Base-by-base conservation (phyloP, 2,113 vertebrate species). In the Hucho hucho region DNA sequence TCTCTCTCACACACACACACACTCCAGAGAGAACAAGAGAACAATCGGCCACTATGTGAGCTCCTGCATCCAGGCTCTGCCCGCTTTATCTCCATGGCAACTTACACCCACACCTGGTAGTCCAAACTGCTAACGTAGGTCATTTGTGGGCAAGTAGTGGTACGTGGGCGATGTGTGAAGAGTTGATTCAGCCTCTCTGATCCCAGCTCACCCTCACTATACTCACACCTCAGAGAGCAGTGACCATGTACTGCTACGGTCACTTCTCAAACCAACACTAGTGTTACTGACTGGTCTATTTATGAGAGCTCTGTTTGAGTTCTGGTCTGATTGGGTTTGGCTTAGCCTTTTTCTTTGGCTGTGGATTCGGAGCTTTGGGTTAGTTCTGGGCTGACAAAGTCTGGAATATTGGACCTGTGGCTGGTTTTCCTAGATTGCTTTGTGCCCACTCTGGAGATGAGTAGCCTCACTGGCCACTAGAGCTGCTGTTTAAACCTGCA, bases 41-140 rank as follows among this genome's bases (percentile, higher is more conserved):
- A 89, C 87, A 89, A 82, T 89, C 76, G 59, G 56, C 16, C 67
- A 78, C 85, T 90, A 79, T 90, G 86, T 85, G 79, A 82, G 82
- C 89, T 88, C 86, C 89, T 90, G 84, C 79, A 73, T 65, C 28
- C 77, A 72, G 32, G 43, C 56, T 75, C 73, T 80, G 69, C 74
- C 71, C 63, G 73, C 67, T 75, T 75, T 84, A 22, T 49, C 14
- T 24, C 43, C 76, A 76, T 80, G 76, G 80, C 79, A 77, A 78
- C 84, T 75, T 64, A 58, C 7, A 43, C 82, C 78, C 88, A 75
- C 87, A 88, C 86, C 84, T 83, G 83, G 80, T 79, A 87, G 73
- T n/a, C 13, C 69, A 83, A 83, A 85, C 69, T 88, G 81, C 83
- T 72, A 69, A 64, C 63, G 64, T 77, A 78, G 85, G 87, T 88